Conservation (phyloP, 2,888 invertebrate species). For the Agrochola litura region DNA sequence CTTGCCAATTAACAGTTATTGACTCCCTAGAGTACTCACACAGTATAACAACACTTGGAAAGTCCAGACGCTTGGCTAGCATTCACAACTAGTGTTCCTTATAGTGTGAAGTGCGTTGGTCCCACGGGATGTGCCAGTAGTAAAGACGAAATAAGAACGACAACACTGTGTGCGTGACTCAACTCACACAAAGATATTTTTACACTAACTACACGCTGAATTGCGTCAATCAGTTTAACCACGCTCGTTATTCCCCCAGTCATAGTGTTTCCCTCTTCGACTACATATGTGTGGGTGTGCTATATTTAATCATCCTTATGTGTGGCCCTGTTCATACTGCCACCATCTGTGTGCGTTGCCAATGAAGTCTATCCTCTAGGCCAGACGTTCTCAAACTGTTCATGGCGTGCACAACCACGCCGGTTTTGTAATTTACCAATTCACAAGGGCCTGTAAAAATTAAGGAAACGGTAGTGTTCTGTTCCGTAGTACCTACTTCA, state of each 20-base stretch:
- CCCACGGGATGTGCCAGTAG: constrained; percentile 87
- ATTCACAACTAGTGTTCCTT: constrained; percentile 84
- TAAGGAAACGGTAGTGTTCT: constrained; percentile 50
- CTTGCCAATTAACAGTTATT: constrained; percentile 75
- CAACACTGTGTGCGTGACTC: constrained; percentile 80
- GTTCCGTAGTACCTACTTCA: constrained; percentile 53
- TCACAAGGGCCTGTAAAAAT: constrained; percentile 52
- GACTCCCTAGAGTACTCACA: constrained; percentile 75
- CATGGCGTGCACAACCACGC: constrained; percentile 5
- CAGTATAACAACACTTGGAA: constrained; percentile 75
- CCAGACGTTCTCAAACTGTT: constrained; percentile 82
- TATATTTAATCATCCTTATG: constrained; percentile 87
- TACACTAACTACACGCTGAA: constrained; percentile 75
- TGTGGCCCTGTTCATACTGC: constrained; percentile 83
- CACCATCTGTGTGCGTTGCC: constrained; percentile 87
- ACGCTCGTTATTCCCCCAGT: constrained; percentile 82
- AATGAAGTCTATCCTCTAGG: constrained; percentile 86
- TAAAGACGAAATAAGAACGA: constrained; percentile 86
- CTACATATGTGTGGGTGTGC: constrained; percentile 80
- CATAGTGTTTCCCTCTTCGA: constrained; percentile 80
- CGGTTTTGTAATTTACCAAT: constrained; percentile 38
- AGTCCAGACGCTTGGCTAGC: constrained; percentile 80
- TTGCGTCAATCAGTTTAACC: constrained; percentile 87
- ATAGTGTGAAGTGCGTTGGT: constrained; percentile 83
- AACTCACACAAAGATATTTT: constrained; percentile 54